These are phyloP conservation scores for Acrocephalus arundinaceus DNA, from an alignment of 2,113 vertebrate genomes.

Conservation along the genomic window DNA sequence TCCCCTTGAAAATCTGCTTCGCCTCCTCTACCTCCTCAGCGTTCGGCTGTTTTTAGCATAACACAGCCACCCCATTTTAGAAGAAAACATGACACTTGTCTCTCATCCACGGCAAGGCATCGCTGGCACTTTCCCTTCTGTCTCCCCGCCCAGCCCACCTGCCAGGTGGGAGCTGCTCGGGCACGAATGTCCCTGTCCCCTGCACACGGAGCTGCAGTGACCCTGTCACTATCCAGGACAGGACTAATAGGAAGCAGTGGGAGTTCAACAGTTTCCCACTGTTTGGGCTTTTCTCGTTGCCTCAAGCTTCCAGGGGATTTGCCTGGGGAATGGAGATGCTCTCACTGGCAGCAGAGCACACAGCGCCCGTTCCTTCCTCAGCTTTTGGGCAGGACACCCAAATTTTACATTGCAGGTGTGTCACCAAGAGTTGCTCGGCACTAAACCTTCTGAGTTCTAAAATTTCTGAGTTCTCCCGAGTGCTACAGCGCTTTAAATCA, in stretches of 20 bases:
- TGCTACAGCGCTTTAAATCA: background rate
- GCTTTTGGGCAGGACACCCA: accelerated
- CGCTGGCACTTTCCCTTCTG: background rate
- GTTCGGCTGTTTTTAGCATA: background rate
- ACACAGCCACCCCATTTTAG: background rate
- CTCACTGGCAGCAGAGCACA: accelerated
- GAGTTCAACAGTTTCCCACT: background rate
- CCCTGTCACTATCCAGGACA: accelerated
- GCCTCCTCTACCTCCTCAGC: constrained; percentile 18
- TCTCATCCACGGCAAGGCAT: background rate
- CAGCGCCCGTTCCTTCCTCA: background rate
- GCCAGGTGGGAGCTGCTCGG: background rate
- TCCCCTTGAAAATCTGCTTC: constrained; percentile 35
- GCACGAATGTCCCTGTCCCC: background rate
- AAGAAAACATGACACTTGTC: background rate
- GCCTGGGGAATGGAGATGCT: background rate
- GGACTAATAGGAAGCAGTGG: background rate
- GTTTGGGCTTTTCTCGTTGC: background rate
- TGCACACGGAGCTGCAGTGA: background rate
- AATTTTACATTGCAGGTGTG: background rate
- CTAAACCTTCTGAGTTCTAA: too few relatives aligned
- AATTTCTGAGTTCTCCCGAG: background rate
- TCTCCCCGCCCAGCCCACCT: background rate
- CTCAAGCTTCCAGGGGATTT: background rate
- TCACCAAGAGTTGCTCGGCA: background rate